Evolutionary conservation across 2,113 vertebrate genomes (phyloP), one percentile per base, ranked within the genome.

Genomic region (Myxocyprinus asiaticus): DNA sequence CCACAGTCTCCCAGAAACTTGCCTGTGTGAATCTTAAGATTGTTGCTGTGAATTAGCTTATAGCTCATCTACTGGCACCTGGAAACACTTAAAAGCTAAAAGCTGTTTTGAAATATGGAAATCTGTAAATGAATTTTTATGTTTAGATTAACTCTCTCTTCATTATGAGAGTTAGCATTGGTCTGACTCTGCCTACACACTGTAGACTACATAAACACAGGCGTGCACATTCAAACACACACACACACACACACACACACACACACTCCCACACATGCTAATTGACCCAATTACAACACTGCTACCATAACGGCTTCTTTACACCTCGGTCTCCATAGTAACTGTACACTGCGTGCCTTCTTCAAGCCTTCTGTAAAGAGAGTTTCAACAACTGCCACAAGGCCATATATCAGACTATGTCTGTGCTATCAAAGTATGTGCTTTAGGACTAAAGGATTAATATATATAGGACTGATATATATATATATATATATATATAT

Each of bases 301-400:
- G 22, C 22, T 33, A 33, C 22, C 22, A 33, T 33, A 33, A 33
- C 22, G 22, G 22, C 22, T 33, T 33, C 22, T 33, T 33, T 33
- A 1, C 75, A 73, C 77, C 70, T 71, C 59, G 66, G 81, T 87
- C 77, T 6, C 85, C 82, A 81, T 82, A 80, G 88, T 73, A 87
- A 89, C 87, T 85, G 71, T 66, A 85, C 70, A 76, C 68, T 74
- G 47, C 71, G 72, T 42, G 6, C 42, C 17, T 83, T 42, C 73
- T 75, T 67, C 0, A 74, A 50, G 51, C 76, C 69, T 77, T 63
- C 59, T 47, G 63, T 77, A 72, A 77, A 67, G 64, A 73, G 77
- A 78, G 72, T 64, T 76, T 76, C 67, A 67, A 77, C 58, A 78
- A 53, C 61, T 66, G 42, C 15, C 48, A 44, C 12, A 51, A 61